A percentile compares a stretch with the other conserved stretches of the same genome.
phyloP scores from a whole-genome alignment of 2,888 invertebrate genomes.

The Erebia epiphron region DNA sequence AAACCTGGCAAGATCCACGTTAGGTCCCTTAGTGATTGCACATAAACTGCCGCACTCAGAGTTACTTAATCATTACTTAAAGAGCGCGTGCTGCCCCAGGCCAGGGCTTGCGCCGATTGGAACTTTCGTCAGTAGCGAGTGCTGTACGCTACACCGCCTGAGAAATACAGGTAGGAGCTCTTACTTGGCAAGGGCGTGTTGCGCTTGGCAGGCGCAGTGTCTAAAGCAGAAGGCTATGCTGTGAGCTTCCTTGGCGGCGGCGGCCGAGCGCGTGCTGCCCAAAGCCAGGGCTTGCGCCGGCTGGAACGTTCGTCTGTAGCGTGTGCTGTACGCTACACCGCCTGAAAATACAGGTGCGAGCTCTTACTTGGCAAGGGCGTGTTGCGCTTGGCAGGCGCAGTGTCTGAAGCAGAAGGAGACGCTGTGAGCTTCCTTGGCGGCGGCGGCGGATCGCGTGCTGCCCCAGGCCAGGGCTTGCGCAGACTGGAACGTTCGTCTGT shows the following conservation, averaged over 20 bases:
- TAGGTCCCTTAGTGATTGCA: no score
- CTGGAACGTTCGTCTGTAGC: constrained; percentile 95
- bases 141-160: no score
- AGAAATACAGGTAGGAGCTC: no score
- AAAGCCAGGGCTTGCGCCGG: constrained; percentile 88
- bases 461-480: constrained; percentile 86
- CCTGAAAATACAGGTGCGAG: constrained; percentile 53
- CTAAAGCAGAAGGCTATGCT: constrained; percentile 93
- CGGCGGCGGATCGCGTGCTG: constrained; percentile 83
- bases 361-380: constrained; percentile 78
- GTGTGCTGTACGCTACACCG: constrained; percentile 90
- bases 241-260: constrained; percentile 89
- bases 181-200: constrained; percentile 82
- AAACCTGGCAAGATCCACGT: no score
- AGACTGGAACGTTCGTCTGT: constrained; percentile 95
- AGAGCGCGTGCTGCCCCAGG: no score
- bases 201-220: constrained; percentile 90
- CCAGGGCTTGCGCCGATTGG: no score
- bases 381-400: constrained; percentile 89
- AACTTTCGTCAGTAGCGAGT: no score
- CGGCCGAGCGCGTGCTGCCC: constrained; percentile 79
- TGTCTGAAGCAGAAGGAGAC: constrained; percentile 93
- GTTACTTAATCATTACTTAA: no score
- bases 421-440: constrained; percentile 89
- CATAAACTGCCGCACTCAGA: no score